Percentiles rank a stretch among this genome's conserved stretches.
Evolutionary conservation across 2,888 invertebrate genomes (phyloP).

Genomic region (Athalia cordata): DNA sequence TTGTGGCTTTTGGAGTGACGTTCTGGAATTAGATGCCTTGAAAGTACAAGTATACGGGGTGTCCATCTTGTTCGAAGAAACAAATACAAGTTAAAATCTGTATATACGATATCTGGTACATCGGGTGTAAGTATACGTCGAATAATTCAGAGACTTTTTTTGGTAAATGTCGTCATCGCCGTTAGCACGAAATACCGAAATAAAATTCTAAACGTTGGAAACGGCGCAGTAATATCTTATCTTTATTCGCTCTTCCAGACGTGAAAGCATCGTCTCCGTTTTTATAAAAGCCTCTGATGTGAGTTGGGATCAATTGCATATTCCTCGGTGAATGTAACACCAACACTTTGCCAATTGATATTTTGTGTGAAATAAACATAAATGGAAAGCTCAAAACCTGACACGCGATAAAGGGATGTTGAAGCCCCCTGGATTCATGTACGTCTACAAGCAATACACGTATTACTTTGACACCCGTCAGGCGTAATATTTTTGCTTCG

Average conservation of each 20-base stretch:
- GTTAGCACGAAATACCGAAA: no score
- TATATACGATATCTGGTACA: no score
- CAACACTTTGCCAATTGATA: not conserved
- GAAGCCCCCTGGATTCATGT: not conserved
- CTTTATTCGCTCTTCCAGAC: not conserved
- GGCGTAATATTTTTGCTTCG: constrained; percentile 17
- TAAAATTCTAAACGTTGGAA: no score
- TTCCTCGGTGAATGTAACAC: no score
- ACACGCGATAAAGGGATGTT: not conserved
- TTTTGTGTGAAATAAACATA: not conserved
- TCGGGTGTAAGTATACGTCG: no score
- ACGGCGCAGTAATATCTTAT: no score
- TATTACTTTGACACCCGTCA: not conserved
- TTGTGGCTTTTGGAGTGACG: constrained; percentile 42
- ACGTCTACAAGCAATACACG: not conserved
- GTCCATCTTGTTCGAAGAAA: constrained; percentile 20
- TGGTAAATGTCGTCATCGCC: not conserved
- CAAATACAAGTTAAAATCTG: constrained; percentile 5
- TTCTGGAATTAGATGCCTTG: constrained; percentile 34
- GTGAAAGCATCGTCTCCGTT: not conserved
- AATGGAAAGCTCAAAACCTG: not conserved
- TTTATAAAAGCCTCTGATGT: not conserved
- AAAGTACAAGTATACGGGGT: constrained; percentile 37
- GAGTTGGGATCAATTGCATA: not conserved
- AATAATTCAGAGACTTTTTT: not conserved